Evolutionary conservation across 2,113 vertebrate genomes (phyloP).

Genomic region (Sylvia atricapilla): DNA sequence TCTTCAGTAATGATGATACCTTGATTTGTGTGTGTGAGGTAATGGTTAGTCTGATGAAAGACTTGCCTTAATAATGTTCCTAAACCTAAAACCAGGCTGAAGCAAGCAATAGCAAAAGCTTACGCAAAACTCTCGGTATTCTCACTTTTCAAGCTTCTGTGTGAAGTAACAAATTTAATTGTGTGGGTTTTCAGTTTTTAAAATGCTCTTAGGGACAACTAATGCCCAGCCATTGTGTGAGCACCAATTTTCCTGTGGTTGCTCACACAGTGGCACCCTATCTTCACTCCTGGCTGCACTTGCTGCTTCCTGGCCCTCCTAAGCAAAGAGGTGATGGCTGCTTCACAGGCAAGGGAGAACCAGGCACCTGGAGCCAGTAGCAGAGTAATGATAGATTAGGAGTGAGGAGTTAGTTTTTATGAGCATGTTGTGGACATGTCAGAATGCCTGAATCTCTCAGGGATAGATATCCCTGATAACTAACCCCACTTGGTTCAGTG

Average conservation of each 20-base stretch:
- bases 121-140: background rate
- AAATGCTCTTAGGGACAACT: background rate
- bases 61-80: background rate
- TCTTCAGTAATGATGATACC: background rate
- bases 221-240: background rate
- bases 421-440: background rate
- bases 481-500: background rate
- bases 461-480: background rate
- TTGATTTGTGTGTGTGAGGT: background rate
- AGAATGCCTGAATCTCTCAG: background rate
- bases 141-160: background rate
- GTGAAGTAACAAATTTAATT: background rate
- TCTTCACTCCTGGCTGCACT: background rate
- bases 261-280: background rate
- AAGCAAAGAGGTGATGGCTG: background rate
- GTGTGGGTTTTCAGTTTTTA: background rate
- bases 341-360: background rate
- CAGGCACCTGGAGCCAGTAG: accelerated
- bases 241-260: background rate
- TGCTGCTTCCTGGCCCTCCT: background rate
- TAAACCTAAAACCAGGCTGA: background rate
- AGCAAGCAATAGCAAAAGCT: background rate
- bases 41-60: background rate
- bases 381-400: accelerated
- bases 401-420: background rate